Conservation (phyloP, 1,140 invertebrate genomes). For the Ceratitis capitata region DNA sequence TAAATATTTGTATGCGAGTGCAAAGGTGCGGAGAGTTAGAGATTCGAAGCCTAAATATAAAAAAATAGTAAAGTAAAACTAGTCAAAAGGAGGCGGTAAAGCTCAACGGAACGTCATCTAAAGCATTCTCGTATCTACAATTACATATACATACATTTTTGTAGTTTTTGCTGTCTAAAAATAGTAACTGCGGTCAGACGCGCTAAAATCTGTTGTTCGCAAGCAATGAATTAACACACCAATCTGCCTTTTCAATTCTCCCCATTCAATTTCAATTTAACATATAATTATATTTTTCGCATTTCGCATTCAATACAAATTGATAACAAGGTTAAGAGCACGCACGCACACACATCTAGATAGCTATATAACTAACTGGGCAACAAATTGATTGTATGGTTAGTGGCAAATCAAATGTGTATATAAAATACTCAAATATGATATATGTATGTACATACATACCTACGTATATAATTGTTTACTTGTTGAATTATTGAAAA, state of each 20-base stretch:
- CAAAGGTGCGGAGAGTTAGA: too few species aligned
- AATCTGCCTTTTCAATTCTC: neutral
- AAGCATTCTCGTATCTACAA: too few species aligned
- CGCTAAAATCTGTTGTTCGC: neutral
- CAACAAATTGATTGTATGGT: neutral
- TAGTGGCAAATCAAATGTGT: neutral
- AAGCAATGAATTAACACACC: neutral
- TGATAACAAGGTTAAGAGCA: slow-evolving; percentile 31
- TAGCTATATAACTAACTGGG: neutral
- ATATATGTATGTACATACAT: neutral
- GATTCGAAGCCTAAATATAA: too few species aligned
- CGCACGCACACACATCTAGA: too few species aligned
- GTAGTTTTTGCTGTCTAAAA: neutral
- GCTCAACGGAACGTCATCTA: too few species aligned
- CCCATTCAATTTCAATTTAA: neutral
- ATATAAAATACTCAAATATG: neutral
- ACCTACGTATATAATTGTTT: neutral
- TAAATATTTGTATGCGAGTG: neutral
- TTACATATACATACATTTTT: neutral
- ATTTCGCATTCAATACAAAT: slow-evolving; percentile 31
- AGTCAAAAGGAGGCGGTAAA: too few species aligned
- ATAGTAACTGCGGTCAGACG: neutral
- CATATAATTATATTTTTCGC: neutral
- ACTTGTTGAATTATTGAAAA: neutral
- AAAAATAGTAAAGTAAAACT: too few species aligned